phyloP scores from a whole-genome alignment of 92 coral and sea anemone species.

The Siderastrea radians region DNA sequence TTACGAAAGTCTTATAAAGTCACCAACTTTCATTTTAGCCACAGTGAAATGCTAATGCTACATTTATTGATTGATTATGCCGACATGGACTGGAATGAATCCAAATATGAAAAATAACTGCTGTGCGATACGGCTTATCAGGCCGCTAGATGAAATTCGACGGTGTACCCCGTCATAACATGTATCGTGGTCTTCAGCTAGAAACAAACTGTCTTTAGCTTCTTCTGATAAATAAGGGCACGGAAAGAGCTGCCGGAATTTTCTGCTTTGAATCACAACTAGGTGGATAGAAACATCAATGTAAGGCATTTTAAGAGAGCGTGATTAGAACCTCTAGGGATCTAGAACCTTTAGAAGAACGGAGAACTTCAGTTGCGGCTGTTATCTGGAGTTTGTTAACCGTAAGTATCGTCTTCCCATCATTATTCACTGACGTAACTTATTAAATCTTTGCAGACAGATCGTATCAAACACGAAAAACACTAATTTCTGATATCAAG shows the following conservation, averaged over 20 bases:
- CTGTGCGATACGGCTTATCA: constrained; percentile 14
- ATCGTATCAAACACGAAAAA: too few species aligned
- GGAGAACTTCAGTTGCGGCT: background rate
- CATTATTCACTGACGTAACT: too few species aligned
- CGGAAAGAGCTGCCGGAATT: background rate
- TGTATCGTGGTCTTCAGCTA: background rate
- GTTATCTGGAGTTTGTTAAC: background rate
- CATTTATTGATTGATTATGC: constrained; percentile 25
- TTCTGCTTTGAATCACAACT: background rate
- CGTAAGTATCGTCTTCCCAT: background rate
- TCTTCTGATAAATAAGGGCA: background rate
- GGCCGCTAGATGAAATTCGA: constrained; percentile 12
- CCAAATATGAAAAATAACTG: constrained; percentile 30
- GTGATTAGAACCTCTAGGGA: too few species aligned
- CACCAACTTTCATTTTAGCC: background rate
- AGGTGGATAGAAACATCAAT: background rate
- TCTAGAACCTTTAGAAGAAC: background rate
- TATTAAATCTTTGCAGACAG: too few species aligned
- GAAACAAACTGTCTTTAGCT: background rate
- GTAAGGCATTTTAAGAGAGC: too few species aligned
- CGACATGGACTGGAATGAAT: constrained; percentile 29
- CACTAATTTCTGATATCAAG: too few species aligned
- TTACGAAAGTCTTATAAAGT: background rate
- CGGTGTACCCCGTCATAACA: background rate
- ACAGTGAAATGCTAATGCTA: constrained; percentile 13